A percentile compares a stretch with the other conserved stretches of the same genome.
phyloP scores from a whole-genome alignment of 1,140 invertebrate species.

The Thalassaphorura encarpata region DNA sequence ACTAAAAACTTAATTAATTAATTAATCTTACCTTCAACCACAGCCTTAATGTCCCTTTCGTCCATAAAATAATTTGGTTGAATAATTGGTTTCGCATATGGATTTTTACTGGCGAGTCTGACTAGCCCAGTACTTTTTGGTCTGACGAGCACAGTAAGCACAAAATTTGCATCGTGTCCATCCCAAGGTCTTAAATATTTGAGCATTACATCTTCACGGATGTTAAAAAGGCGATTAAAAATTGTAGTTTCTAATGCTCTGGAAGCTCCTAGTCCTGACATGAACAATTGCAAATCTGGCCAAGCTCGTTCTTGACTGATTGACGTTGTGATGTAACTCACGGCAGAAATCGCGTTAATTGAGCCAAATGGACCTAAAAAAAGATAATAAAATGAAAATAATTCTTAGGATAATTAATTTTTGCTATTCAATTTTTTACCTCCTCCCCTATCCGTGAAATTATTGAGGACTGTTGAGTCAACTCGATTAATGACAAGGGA shows the following conservation, averaged over 20 bases:
- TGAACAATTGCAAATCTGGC: not conserved
- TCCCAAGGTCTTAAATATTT: conserved; percentile 38
- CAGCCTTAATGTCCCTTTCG: conserved; percentile 47
- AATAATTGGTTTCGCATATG: conserved; percentile 64
- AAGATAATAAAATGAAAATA: not conserved
- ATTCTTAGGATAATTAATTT: too few species aligned
- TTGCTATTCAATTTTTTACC: too few species aligned
- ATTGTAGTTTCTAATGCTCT: not conserved
- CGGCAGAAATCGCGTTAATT: not conserved
- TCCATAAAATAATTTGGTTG: conserved; percentile 66
- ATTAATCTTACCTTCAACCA: conserved; percentile 17
- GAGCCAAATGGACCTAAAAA: not conserved
- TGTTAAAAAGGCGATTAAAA: not conserved
- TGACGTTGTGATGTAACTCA: not conserved
- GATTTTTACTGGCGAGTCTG: conserved; percentile 54
- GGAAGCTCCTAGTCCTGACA: not conserved
- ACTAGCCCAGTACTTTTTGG: conserved; percentile 64
- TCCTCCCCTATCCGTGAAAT: not conserved
- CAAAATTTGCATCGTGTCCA: conserved; percentile 47
- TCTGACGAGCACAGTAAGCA: conserved; percentile 57
- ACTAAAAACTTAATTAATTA: not conserved
- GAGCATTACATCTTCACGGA: not conserved
- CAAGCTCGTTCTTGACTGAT: not conserved
- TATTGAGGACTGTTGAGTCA: not conserved
- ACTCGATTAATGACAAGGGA: conserved; percentile 12